Evolutionary conservation across 2,888 invertebrate species (phyloP).

Genomic region (Hyposoter didymator): DNA sequence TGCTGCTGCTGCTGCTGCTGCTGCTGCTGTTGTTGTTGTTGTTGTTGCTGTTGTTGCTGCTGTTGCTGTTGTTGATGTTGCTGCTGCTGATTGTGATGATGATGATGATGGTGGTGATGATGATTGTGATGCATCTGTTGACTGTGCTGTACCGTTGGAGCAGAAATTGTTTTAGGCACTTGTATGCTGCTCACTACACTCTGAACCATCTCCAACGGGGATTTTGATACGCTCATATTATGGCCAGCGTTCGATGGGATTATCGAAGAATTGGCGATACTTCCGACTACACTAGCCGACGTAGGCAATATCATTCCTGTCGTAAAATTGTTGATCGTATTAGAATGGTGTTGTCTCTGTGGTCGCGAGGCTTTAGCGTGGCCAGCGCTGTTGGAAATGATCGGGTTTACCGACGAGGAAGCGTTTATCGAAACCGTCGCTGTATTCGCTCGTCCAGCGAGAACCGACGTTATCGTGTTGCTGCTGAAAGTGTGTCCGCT

Average conservation of each 20-base stretch:
- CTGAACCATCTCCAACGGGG: slow-evolving; percentile 92
- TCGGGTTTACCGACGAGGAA: slow-evolving; percentile 84
- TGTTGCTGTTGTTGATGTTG: slow-evolving; percentile 80
- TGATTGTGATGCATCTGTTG: slow-evolving; percentile 79
- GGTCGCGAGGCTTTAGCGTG: slow-evolving; percentile 78
- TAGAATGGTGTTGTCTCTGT: slow-evolving; percentile 83
- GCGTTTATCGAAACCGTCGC: slow-evolving; percentile 91
- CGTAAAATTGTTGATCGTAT: slow-evolving; percentile 31
- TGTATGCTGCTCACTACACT: slow-evolving; percentile 90
- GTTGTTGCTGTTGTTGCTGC: slow-evolving; percentile 80
- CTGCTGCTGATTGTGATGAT: slow-evolving; percentile 78
- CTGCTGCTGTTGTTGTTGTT: slow-evolving; percentile 81
- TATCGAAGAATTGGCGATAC: slow-evolving; percentile 66
- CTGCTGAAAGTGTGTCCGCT: slow-evolving; percentile 91
- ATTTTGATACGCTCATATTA: slow-evolving; percentile 85
- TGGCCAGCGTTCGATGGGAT: slow-evolving; percentile 71
- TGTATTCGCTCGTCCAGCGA: slow-evolving; percentile 91
- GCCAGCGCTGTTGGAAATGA: slow-evolving; percentile 81
- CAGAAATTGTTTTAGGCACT: slow-evolving; percentile 83
- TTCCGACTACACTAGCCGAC: slow-evolving; percentile 83
- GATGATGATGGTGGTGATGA: slow-evolving; percentile 75
- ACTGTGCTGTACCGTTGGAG: slow-evolving; percentile 71
- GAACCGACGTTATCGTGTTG: slow-evolving; percentile 92
- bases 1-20: slow-evolving; percentile 79
- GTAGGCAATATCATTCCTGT: slow-evolving; percentile 75